Percentiles rank a stretch among this genome's conserved stretches.
phyloP scores from a whole-genome alignment of 2,888 invertebrate genomes.

The Calameuta idolon region DNA sequence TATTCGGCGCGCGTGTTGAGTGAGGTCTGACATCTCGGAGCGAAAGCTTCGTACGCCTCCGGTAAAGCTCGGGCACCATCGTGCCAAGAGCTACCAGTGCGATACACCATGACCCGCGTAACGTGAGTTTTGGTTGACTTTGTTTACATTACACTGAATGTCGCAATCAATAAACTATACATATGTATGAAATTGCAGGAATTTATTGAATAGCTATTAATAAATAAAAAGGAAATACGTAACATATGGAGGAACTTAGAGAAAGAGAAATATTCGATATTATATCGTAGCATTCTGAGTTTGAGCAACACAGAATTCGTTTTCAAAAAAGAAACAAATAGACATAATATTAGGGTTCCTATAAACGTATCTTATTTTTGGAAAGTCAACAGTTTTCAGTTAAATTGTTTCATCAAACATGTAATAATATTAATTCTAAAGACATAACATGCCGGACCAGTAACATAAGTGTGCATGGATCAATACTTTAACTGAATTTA shows the following conservation, averaged over 20 bases:
- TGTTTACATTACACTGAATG: not conserved
- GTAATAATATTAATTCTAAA: not conserved
- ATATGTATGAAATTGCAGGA: not conserved
- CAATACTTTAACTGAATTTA: not conserved
- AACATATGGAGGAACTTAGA: not conserved
- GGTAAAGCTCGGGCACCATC: slow-evolving; percentile 29
- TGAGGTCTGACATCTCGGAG: slow-evolving; percentile 15
- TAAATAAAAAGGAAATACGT: not conserved
- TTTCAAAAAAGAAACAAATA: not conserved
- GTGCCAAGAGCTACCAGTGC: slow-evolving; percentile 23
- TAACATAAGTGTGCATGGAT: not conserved
- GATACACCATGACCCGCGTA: slow-evolving; percentile 33
- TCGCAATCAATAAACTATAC: not conserved
- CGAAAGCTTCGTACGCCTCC: slow-evolving; percentile 24
- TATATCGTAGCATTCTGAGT: not conserved
- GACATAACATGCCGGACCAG: not conserved
- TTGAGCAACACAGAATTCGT: too few species aligned
- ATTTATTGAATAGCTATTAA: not conserved
- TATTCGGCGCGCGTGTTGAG: slow-evolving; percentile 17
- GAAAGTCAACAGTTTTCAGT: not conserved
- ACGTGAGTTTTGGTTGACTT: slow-evolving; percentile 10
- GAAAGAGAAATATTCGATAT: not conserved
- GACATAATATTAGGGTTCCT: not conserved
- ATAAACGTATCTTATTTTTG: not conserved
- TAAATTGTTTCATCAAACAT: not conserved